Percentiles rank a stretch among this genome's conserved stretches.
These are phyloP conservation scores for Microcebus tavaratra DNA, from an alignment of 2,113 vertebrate species.

Conservation along the genomic window DNA sequence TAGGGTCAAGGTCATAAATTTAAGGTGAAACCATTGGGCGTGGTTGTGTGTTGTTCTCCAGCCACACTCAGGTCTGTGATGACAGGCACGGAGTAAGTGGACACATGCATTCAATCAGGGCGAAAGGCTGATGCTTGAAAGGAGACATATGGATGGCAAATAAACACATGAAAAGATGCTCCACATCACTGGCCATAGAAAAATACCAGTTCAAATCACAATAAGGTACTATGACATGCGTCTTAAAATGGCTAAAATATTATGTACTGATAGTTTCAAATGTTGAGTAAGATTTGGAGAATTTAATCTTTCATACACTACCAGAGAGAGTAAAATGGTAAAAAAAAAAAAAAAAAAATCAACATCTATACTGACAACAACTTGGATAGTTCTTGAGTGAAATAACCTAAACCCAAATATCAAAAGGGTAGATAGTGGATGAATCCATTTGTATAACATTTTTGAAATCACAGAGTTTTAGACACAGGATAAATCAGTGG, in stretches of 20 bases:
- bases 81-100: not conserved
- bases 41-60: not conserved
- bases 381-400: not conserved
- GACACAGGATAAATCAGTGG: not conserved
- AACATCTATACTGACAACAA: not conserved
- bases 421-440: not conserved
- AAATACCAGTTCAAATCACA: not conserved
- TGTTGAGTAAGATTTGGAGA: not conserved
- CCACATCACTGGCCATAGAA: not conserved
- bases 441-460: not conserved
- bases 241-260: not conserved
- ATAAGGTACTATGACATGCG: not conserved
- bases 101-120: not conserved
- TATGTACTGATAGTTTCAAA: not conserved
- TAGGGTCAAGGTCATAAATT: not conserved
- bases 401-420: not conserved
- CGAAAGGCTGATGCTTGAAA: not conserved
- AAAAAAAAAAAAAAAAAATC: not conserved
- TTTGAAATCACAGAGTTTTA: not conserved
- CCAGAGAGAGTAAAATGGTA: not conserved
- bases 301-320: not conserved
- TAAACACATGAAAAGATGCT: not conserved
- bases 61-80: not conserved
- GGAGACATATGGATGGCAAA: not conserved
- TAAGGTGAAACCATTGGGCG: not conserved